phyloP scores from a whole-genome alignment of 2,888 invertebrate species.

The Molorchus minor region DNA sequence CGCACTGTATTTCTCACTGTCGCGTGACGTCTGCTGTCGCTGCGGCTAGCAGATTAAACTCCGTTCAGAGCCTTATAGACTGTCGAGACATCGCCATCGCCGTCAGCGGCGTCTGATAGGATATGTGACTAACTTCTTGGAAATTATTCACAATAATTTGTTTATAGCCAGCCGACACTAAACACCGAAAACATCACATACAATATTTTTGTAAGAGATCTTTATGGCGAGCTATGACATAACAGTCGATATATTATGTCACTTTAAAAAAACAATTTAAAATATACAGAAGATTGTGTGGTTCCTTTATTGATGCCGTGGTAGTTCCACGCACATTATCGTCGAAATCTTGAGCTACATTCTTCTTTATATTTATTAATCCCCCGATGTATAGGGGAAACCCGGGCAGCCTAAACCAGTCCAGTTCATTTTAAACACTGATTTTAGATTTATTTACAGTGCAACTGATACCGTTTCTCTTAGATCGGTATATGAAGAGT shows the following conservation, averaged over 20 bases:
- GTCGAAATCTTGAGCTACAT: too few species aligned
- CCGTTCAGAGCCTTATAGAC: constrained; percentile 55
- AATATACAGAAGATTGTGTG: too few species aligned
- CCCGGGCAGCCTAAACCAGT: too few species aligned
- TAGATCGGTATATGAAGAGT: not conserved
- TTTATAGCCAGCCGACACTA: constrained; percentile 62
- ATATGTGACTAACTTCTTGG: constrained; percentile 59
- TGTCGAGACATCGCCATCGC: constrained; percentile 57
- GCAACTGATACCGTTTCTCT: not conserved
- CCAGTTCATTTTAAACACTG: not conserved
- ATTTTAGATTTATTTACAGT: not conserved
- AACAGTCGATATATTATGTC: too few species aligned
- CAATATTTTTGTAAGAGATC: constrained; percentile 54
- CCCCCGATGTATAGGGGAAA: too few species aligned
- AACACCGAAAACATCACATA: constrained; percentile 54
- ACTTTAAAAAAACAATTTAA: too few species aligned
- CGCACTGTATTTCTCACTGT: constrained; percentile 43
- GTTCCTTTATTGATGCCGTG: too few species aligned
- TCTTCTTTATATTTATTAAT: too few species aligned
- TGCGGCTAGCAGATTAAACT: constrained; percentile 64
- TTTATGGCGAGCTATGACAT: constrained; percentile 36
- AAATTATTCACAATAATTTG: constrained; percentile 59
- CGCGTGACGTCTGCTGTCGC: constrained; percentile 39
- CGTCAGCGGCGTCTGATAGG: too few species aligned
- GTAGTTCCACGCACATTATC: too few species aligned